Evolutionary conservation across 2,888 invertebrate genomes (phyloP).

Genomic region (Zeuzera pyrina): DNA sequence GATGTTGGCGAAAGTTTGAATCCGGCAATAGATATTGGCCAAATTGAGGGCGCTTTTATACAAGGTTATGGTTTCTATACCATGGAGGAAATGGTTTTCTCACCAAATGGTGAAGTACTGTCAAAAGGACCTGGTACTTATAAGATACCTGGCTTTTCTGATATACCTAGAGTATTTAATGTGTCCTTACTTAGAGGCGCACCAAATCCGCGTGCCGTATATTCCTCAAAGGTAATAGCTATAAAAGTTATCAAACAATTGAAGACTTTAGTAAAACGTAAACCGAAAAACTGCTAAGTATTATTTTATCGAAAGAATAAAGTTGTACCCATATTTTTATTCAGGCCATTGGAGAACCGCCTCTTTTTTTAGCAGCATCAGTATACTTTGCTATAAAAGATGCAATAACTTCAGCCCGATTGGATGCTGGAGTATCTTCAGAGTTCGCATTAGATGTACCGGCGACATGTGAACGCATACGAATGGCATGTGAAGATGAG

Average conservation of each 20-base stretch:
- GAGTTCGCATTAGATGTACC: constrained; percentile 83
- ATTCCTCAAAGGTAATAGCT: constrained; percentile 84
- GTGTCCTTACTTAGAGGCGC: constrained; percentile 87
- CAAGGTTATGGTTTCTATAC: constrained; percentile 91
- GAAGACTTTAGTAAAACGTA: too few species aligned
- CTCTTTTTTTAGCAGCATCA: constrained; percentile 89
- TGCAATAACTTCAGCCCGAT: constrained; percentile 85
- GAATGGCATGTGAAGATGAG: constrained; percentile 90
- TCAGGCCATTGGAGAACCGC: constrained; percentile 96
- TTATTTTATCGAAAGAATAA: too few species aligned
- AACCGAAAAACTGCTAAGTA: too few species aligned
- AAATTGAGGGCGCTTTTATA: constrained; percentile 90
- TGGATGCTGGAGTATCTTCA: constrained; percentile 73
- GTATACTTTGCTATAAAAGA: constrained; percentile 91
- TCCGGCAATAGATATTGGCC: constrained; percentile 92
- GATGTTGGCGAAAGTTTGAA: constrained; percentile 91
- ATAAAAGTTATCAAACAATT: not conserved
- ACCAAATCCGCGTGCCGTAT: constrained; percentile 87
- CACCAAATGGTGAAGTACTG: constrained; percentile 78
- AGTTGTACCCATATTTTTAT: constrained; percentile 28
- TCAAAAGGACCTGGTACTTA: constrained; percentile 89
- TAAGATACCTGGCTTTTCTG: constrained; percentile 88
- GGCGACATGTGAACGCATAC: constrained; percentile 89
- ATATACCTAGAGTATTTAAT: constrained; percentile 88
- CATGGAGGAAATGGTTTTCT: constrained; percentile 85